Percentiles rank a stretch among this genome's conserved stretches.
These are phyloP conservation scores for Dendrocincla fuliginosa DNA, from an alignment of 2,797 vertebrate genomes.

Conservation along the genomic window DNA sequence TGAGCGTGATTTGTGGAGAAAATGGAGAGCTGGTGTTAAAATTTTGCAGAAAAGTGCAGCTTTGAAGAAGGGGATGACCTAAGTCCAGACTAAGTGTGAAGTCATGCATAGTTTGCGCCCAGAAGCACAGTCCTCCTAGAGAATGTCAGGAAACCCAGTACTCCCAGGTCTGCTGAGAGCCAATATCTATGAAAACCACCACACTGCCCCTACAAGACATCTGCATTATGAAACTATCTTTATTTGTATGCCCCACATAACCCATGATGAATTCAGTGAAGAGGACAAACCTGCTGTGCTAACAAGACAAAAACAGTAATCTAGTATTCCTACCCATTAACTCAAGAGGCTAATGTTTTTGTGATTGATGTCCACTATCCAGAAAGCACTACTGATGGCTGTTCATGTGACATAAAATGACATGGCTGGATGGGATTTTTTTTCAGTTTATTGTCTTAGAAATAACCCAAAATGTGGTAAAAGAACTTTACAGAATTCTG, in stretches of 20 bases:
- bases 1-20: neutral
- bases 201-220: neutral
- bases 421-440: neutral
- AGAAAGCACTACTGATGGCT: neutral
- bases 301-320: constrained; percentile 45
- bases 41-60: neutral
- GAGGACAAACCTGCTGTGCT: neutral
- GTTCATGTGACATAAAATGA: neutral
- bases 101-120: neutral
- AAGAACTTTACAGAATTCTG: neutral
- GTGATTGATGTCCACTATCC: constrained; percentile 9
- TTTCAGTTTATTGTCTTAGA: neutral
- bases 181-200: neutral
- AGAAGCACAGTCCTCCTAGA: neutral
- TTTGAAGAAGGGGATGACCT: neutral
- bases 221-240: neutral
- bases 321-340: constrained; percentile 21
- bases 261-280: neutral
- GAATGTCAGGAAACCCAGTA: neutral
- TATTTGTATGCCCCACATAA: neutral
- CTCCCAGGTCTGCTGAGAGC: neutral
- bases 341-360: constrained; percentile 20
- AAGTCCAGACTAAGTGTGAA: neutral
- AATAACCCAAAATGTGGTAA: neutral
- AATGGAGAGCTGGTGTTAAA: neutral